Conservation (phyloP, 2,113 vertebrate genomes). For the Ovis canadensis region DNA sequence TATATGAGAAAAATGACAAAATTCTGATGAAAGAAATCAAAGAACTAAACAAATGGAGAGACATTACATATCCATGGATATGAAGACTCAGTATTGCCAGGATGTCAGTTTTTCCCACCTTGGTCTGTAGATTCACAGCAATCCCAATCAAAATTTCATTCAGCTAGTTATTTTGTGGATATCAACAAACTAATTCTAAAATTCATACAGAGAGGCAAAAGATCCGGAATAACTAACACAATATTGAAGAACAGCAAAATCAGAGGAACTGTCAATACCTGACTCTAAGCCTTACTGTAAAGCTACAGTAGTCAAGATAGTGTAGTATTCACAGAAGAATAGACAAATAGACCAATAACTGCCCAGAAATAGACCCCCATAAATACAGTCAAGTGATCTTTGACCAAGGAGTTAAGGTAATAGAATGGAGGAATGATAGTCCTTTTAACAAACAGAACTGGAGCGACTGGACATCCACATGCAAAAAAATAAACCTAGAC, state of each 20-base stretch:
- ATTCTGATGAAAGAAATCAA: not conserved
- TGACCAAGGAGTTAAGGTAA: not conserved
- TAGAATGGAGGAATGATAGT: not conserved
- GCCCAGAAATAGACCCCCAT: not conserved
- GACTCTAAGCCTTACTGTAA: not conserved
- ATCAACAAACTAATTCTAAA: not conserved
- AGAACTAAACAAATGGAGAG: not conserved
- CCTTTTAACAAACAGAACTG: not conserved
- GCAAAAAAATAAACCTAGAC: not conserved
- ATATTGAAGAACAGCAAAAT: not conserved
- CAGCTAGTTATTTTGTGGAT: not conserved
- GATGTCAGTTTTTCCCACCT: not conserved
- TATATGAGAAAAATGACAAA: not conserved
- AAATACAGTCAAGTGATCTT: not conserved
- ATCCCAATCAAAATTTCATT: not conserved
- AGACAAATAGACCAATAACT: not conserved
- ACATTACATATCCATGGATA: not conserved
- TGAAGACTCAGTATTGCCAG: not conserved
- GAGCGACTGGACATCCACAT: not conserved
- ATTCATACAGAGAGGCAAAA: not conserved
- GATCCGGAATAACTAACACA: not conserved
- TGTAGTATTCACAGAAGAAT: not conserved
- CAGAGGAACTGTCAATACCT: not conserved
- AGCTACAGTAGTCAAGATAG: not conserved
- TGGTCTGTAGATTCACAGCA: not conserved